Evolutionary conservation across 2,888 invertebrate genomes (phyloP).

Genomic region (Melanargia galathea): DNA sequence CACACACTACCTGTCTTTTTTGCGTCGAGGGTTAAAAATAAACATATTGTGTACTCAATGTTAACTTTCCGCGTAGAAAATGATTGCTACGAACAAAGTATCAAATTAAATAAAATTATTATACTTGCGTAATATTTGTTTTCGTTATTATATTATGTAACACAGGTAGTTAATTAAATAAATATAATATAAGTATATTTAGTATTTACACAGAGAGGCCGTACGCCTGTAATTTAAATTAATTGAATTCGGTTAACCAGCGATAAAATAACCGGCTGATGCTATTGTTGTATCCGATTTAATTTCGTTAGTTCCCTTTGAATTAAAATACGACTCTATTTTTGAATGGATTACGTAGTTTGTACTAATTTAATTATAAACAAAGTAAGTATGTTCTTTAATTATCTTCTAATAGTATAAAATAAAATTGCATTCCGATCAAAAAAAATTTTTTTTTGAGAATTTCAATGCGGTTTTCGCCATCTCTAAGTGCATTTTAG

Average conservation of each 20-base stretch:
- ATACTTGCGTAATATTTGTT: conserved; percentile 1
- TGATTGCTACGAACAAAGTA: conserved; percentile 10
- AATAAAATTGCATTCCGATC: no score
- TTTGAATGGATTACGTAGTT: background rate
- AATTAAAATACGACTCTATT: background rate
- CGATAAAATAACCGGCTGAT: conserved; percentile 2
- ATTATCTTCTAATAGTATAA: no score
- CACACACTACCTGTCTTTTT: no score
- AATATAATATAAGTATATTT: no score
- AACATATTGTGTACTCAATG: no score
- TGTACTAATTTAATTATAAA: background rate
- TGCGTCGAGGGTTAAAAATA: no score
- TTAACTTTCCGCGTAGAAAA: background rate
- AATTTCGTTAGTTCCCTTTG: conserved; percentile 2
- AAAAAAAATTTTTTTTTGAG: no score
- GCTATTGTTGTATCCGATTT: background rate
- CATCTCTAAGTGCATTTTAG: no score
- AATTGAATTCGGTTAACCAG: conserved; percentile 19
- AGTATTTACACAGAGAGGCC: background rate
- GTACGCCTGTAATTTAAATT: conserved; percentile 13
- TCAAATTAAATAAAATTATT: background rate
- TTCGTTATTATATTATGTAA: conserved; percentile 1
- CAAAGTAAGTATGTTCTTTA: no score
- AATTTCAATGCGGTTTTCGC: no score
- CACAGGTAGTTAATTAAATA: conserved; percentile 12